phyloP scores from a whole-genome alignment of 2,113 vertebrate species.

The Baryphthengus martii region DNA sequence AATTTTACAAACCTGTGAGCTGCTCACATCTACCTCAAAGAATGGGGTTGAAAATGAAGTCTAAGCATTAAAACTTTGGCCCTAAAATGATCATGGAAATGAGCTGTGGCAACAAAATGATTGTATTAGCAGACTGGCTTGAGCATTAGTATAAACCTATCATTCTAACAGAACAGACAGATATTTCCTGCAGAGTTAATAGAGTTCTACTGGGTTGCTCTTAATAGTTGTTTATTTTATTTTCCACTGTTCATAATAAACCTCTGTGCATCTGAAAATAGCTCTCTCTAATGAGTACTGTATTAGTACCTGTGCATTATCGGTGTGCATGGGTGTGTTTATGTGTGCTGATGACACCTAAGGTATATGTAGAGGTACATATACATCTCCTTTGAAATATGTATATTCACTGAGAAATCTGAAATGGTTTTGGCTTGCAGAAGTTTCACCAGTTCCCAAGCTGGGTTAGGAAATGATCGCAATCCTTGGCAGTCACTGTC shows the following conservation, averaged over 20 bases:
- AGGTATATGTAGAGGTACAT: neutral
- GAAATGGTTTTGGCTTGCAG: neutral
- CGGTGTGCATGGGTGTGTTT: neutral
- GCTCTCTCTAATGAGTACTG: conserved; percentile 13
- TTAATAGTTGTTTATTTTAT: conserved; percentile 53
- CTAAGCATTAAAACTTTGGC: neutral
- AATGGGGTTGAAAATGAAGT: neutral
- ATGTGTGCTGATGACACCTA: neutral
- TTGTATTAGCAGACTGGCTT: neutral
- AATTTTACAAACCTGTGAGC: neutral
- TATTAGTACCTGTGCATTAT: neutral
- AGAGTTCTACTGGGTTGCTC: neutral
- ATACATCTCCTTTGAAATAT: neutral
- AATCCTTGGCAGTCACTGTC: neutral
- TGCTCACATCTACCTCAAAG: neutral
- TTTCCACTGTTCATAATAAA: conserved; percentile 34
- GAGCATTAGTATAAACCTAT: neutral
- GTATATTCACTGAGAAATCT: neutral
- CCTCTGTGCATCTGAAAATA: conserved; percentile 19
- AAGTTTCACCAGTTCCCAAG: neutral
- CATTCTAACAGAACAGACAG: neutral
- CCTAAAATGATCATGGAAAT: neutral
- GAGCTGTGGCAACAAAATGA: neutral
- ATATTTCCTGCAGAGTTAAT: conserved; percentile 26
- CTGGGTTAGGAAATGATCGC: neutral